Percentiles rank a stretch among this genome's conserved stretches.
Conservation (phyloP, 2,888 invertebrate genomes). For the Crematogaster levior region DNA sequence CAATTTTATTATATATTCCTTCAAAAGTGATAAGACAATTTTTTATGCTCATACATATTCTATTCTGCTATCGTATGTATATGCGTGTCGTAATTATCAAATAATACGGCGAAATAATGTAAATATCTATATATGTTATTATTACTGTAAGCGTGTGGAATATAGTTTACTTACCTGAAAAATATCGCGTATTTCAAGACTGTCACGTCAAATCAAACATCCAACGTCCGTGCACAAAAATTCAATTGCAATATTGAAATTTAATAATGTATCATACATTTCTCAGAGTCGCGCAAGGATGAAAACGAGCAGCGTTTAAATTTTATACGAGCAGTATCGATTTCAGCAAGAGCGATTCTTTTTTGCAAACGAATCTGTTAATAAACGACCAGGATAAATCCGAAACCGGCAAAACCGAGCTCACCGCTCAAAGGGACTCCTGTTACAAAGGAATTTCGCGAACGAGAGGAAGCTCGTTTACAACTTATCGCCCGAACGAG, state of each 20-base stretch:
- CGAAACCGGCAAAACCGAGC: background rate
- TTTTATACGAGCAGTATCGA: background rate
- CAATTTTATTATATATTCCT: background rate
- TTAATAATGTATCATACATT: background rate
- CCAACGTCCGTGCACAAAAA: background rate
- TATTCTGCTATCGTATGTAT: conserved; percentile 40
- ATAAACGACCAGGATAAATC: background rate
- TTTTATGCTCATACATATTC: conserved; percentile 29
- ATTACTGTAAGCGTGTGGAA: conserved; percentile 50
- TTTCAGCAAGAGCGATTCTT: background rate
- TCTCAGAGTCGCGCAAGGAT: background rate
- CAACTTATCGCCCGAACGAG: conserved; percentile 47
- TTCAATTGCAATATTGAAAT: background rate
- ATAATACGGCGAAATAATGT: conserved; percentile 52
- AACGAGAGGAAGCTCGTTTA: conserved; percentile 14
- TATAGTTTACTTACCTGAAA: conserved; percentile 51
- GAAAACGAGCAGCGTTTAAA: background rate
- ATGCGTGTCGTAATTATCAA: conserved; percentile 18
- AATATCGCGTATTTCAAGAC: background rate
- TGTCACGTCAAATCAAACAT: conserved; percentile 25
- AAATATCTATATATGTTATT: conserved; percentile 59
- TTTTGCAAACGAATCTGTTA: background rate
- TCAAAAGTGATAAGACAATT: background rate
- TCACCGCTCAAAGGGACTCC: background rate
- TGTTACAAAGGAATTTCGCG: conserved; percentile 41